Evolutionary conservation across 2,888 invertebrate species (phyloP), one percentile per base, ranked within the genome.

Genomic region (Pachycephus smyrnensis): DNA sequence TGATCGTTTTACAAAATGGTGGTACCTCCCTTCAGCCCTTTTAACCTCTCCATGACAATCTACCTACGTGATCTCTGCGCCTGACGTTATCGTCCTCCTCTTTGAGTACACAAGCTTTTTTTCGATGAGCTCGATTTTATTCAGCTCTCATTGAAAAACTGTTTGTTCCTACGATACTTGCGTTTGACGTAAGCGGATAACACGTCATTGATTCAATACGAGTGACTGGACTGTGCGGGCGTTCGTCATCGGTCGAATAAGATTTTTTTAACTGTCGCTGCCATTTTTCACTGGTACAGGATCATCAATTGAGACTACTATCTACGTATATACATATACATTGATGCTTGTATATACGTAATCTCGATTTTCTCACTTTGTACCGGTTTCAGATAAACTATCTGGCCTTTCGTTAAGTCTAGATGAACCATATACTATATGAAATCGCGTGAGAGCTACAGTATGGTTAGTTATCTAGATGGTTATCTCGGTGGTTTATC

Each of bases 401-500:
- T 55, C 55, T 55, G 9, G 23, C 55, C 23, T 55, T 55, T 55
- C 55, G 23, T 55, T 55, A 9, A 23, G 23, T 55, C 55, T 69
- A 69, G 80, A 82, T 82, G 78, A 80, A 80, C 80, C 80, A 76
- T 82, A 79, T 80, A 78, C 76, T 82, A 78, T 77, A 75, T 75
- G 73, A 79, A 79, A 82, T 82, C 82, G 82, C 82, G 82, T 82
- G 82, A 79, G 76, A 77, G 76, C 79, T 77, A 75, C 76, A 82
- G 85, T 85, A 82, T 86, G 86, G 88, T 86, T 87, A 86, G 88
- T 89, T 90, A 90, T 90, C 89, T 86, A 90, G 91, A 91, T 91
- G 83, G 82, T 88, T 89, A 91, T 91, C 91, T 86, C 79, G 82
- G 76, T 82, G 88, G 88, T 90, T 91, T 91, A 91, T 91, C 91